These are phyloP conservation scores for Trachelus iudaicus DNA, from an alignment of 2,888 invertebrate genomes.

Conservation along the genomic window DNA sequence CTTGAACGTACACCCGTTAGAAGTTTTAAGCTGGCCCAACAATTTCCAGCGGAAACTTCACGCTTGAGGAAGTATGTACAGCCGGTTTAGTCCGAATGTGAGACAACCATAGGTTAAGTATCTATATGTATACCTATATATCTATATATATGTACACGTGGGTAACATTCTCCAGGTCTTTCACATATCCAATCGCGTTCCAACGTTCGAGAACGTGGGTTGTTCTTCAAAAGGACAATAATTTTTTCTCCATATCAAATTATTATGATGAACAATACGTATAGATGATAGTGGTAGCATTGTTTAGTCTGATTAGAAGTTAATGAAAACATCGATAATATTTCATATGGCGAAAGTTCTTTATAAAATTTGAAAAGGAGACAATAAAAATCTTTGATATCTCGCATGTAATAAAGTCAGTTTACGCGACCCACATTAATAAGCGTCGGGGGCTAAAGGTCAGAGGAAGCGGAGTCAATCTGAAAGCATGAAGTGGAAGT, in stretches of 20 bases:
- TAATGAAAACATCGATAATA: neutral
- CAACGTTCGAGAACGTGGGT: neutral
- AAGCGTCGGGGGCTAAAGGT: neutral
- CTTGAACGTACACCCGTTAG: neutral
- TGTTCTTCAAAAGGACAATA: neutral
- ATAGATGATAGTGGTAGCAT: neutral
- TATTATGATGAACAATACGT: neutral
- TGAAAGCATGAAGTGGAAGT: neutral
- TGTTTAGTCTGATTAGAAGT: neutral
- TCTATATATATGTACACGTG: neutral
- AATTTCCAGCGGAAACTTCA: neutral
- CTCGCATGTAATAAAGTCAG: neutral
- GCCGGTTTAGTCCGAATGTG: neutral
- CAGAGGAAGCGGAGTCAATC: neutral
- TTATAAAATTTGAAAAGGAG: neutral
- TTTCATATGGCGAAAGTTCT: neutral
- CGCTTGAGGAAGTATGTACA: neutral
- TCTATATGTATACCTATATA: neutral
- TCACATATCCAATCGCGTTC: neutral
- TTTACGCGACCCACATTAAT: neutral
- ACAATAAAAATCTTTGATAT: neutral
- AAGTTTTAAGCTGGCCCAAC: no score
- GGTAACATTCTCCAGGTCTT: neutral
- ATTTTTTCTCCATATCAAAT: neutral
- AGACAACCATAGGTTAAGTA: neutral